Evolutionary conservation across 1,140 invertebrate genomes (phyloP).

Genomic region (Brachionus koreanus): DNA sequence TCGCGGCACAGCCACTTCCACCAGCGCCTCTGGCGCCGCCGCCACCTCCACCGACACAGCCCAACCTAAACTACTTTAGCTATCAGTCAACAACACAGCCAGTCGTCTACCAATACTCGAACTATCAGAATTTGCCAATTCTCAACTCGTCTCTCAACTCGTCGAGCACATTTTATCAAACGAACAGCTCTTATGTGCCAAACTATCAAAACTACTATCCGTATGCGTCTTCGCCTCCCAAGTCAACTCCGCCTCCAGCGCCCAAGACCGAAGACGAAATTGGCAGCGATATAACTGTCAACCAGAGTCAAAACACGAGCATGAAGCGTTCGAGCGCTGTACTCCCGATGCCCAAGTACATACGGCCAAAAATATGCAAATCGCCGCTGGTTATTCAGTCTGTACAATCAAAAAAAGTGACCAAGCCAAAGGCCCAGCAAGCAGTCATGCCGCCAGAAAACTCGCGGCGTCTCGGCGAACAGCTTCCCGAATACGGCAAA

Average conservation of each 20-base stretch:
- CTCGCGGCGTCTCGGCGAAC: neutral
- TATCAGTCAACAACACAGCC: neutral
- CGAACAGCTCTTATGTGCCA: neutral
- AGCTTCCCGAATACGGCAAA: neutral
- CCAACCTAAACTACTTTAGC: neutral
- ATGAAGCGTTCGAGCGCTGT: conserved; percentile 11
- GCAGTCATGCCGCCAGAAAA: neutral
- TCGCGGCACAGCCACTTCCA: neutral
- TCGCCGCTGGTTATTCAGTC: conserved; percentile 10
- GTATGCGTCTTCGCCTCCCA: neutral
- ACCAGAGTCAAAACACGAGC: neutral
- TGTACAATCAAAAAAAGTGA: neutral
- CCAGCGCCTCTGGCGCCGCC: neutral
- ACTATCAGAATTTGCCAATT: neutral
- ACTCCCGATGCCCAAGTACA: conserved; percentile 1
- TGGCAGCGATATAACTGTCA: neutral
- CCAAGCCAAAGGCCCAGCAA: neutral
- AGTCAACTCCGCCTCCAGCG: neutral
- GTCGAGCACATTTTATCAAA: conserved; percentile 5
- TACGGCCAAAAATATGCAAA: conserved; percentile 26
- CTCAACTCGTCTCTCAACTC: neutral
- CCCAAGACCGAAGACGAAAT: neutral
- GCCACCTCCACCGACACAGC: neutral
- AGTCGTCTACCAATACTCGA: neutral
- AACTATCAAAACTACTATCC: conserved; percentile 20